Base-by-base conservation (phyloP, 2,888 invertebrate species). In the Heliconius erato region DNA sequence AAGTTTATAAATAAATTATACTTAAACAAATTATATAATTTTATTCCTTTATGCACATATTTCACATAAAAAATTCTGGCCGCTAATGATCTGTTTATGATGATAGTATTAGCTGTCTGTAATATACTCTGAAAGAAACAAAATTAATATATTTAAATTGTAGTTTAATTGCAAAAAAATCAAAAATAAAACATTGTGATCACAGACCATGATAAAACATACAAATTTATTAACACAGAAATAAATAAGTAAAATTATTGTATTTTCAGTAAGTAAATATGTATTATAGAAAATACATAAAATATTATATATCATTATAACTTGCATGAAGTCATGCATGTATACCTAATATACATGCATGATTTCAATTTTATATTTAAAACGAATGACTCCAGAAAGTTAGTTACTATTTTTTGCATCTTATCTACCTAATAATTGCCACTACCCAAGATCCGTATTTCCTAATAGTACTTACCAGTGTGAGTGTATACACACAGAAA, bases 121-220 rank as follows among this genome's bases (percentile, higher is more conserved):
- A 26, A 32, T 72, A 12, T 77, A 9, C 28, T 44, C 63, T 63
- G 44, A n/a, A 72, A 63, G 79, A 72, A 59, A 72, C 40, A 77
- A 83, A 81, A 82, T 69, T 81, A 74, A 32, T 74, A 85, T 84
- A 84, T 79, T 83, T 84, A 86, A 86, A 86, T 87, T 87, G 79
- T 85, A 85, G 85, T 80, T 72, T 72, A 72, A 72, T 49, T 72
- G 26, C 81, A 80, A 80, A 80, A 72, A 82, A 84, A 85, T 82
- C 80, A 79, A 16, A 72, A 67, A 74, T 69, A 65, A 80, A 81
- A 79, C 82, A 86, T 85, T 82, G 84, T 86, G 87, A 85, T 83
- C 83, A 82, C 83, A 85, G 86, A 88, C 86, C 87, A 90, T 89
- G 89, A 87, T 82, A 86, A 87, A 84, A 80, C 35, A 32, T 59